Percentiles rank a stretch among this genome's conserved stretches.
phyloP scores from a whole-genome alignment of 2,113 vertebrate genomes.

The Gopherus flavomarginatus region DNA sequence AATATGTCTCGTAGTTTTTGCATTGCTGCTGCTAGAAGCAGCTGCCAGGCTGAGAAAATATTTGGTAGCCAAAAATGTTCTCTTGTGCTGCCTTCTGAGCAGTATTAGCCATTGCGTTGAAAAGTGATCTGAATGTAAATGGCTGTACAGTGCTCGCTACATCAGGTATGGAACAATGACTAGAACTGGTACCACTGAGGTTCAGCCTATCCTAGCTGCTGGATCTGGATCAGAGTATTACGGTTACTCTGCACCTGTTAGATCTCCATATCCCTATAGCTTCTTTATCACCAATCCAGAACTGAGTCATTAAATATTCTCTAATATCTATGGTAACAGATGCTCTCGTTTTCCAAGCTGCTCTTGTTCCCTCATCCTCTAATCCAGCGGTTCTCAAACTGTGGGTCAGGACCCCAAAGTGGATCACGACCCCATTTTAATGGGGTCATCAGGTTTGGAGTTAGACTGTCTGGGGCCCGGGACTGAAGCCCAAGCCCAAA shows the following conservation, averaged over 20 bases:
- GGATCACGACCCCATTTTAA: no score
- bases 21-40: neutral
- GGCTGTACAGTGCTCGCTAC: neutral
- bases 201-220: neutral
- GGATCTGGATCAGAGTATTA: neutral
- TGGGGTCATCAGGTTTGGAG: no score
- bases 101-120: neutral
- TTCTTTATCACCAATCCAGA: neutral
- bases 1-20: slow-evolving; percentile 21
- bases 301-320: neutral
- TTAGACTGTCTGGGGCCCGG: no score
- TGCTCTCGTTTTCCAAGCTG: neutral
- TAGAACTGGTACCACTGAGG: neutral
- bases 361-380: neutral
- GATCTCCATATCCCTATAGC: neutral
- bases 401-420: no score
- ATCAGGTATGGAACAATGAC: neutral
- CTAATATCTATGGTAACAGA: neutral
- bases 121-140: neutral
- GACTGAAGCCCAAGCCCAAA: no score
- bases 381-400: neutral
- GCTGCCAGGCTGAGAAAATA: neutral
- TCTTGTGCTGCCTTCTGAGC: fast-evolving
- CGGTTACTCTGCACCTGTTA: neutral
- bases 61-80: fast-evolving